Evolutionary conservation across 1,140 invertebrate species (phyloP).

Genomic region (Eubasilissa regina): DNA sequence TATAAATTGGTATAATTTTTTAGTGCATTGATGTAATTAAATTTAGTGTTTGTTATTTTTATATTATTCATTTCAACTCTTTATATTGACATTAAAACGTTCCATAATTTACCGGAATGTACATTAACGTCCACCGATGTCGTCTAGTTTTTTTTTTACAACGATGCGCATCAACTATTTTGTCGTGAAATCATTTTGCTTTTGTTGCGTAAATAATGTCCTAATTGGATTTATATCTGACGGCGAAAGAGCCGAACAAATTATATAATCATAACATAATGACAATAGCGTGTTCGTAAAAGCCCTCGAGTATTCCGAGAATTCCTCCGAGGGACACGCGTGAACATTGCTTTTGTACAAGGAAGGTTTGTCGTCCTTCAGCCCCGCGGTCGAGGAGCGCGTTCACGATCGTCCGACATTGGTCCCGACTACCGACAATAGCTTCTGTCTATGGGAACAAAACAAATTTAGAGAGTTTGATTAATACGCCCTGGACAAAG

Average conservation of each 20-base stretch:
- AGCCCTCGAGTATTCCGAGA: neutral
- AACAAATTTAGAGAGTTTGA: conserved; percentile 56
- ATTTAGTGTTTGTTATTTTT: too few relatives aligned
- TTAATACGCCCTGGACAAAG: conserved; percentile 52
- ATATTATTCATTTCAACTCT: too few relatives aligned
- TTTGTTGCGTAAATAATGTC: conserved; percentile 1
- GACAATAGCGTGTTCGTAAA: conserved; percentile 13
- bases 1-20: too few relatives aligned
- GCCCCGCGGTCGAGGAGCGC: neutral
- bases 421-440: conserved; percentile 41
- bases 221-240: conserved; percentile 18
- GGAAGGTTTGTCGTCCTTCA: neutral
- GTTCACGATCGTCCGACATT: neutral
- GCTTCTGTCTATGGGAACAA: conserved; percentile 53
- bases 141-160: neutral
- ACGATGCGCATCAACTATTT: neutral
- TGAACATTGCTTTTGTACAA: conserved; percentile 2
- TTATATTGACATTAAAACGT: neutral
- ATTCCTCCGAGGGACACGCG: conserved; percentile 14
- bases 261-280: conserved; percentile 32
- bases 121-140: neutral
- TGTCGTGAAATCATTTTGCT: neutral
- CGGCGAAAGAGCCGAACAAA: conserved; percentile 20
- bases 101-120: neutral
- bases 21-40: too few relatives aligned